Evolutionary conservation across 2,888 invertebrate species (phyloP).

Genomic region (Pyrochroa serraticornis): DNA sequence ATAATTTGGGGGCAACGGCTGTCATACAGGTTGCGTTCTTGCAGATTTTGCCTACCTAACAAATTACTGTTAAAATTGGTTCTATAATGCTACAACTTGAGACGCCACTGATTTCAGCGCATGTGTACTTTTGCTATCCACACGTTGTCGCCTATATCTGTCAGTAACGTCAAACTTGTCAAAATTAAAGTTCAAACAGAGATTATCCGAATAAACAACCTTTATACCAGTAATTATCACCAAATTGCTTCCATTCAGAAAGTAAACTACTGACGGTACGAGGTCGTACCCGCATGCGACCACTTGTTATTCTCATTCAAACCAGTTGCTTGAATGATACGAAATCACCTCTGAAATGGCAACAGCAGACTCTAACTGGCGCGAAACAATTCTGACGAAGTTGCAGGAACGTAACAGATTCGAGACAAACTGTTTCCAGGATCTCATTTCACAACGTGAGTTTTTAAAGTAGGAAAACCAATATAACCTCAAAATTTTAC

Average conservation of each 20-base stretch:
- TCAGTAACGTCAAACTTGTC: slow-evolving; percentile 17
- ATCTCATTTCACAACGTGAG: slow-evolving; percentile 84
- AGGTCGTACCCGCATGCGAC: slow-evolving; percentile 4
- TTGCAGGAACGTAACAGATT: slow-evolving; percentile 76
- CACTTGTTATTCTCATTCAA: not conserved
- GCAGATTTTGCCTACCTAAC: too few species aligned
- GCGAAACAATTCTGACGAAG: slow-evolving; percentile 71
- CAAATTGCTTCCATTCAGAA: slow-evolving; percentile 1
- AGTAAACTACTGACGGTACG: not conserved
- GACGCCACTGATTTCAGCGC: not conserved
- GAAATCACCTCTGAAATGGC: slow-evolving; percentile 29
- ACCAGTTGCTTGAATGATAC: not conserved
- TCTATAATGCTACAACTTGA: too few species aligned
- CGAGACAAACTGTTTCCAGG: slow-evolving; percentile 77
- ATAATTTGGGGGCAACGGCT: too few species aligned
- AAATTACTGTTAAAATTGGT: too few species aligned
- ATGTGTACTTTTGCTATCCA: not conserved
- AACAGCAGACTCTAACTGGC: slow-evolving; percentile 64
- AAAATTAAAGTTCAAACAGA: slow-evolving; percentile 6
- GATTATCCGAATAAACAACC: not conserved
- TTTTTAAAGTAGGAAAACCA: slow-evolving; percentile 35
- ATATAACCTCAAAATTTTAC: slow-evolving; percentile 38
- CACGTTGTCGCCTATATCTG: slow-evolving; percentile 15
- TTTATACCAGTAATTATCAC: not conserved
- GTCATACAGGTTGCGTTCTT: too few species aligned